A percentile compares a stretch with the other conserved stretches of the same genome.
Conservation (phyloP, 2,113 vertebrate genomes). For the Diphyllodes magnificus region DNA sequence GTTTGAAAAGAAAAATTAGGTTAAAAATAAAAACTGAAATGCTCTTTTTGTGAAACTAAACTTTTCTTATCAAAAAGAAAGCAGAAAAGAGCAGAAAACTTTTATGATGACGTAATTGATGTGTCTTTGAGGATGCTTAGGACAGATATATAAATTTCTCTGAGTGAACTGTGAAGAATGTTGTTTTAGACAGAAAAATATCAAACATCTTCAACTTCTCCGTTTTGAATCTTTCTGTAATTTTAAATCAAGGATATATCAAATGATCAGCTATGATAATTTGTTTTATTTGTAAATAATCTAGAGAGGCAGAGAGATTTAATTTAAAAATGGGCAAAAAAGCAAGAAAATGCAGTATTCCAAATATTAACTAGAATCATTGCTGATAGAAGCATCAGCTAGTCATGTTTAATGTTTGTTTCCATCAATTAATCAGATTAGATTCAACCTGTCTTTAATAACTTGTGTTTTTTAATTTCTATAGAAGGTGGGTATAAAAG, state of each 20-base stretch:
- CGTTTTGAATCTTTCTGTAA: background rate
- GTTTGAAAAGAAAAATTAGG: background rate
- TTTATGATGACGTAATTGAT: background rate
- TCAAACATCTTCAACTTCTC: background rate
- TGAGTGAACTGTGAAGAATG: background rate
- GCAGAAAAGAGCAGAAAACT: background rate
- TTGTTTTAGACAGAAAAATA: background rate
- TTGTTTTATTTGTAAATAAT: background rate
- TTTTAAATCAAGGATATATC: background rate
- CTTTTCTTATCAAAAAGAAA: background rate
- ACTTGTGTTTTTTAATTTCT: background rate
- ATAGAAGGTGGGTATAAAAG: background rate
- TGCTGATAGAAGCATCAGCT: background rate
- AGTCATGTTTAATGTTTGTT: background rate
- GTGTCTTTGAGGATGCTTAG: background rate
- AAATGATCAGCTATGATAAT: background rate
- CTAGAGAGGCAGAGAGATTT: background rate
- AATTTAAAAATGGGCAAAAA: background rate
- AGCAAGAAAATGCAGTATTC: background rate
- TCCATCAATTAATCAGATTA: background rate
- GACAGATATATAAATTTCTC: background rate
- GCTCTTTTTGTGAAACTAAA: background rate
- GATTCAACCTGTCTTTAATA: background rate
- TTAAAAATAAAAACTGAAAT: background rate
- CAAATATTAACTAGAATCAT: background rate